Evolutionary conservation across 2,888 invertebrate species (phyloP).

Genomic region (Acutogordius australiensis): DNA sequence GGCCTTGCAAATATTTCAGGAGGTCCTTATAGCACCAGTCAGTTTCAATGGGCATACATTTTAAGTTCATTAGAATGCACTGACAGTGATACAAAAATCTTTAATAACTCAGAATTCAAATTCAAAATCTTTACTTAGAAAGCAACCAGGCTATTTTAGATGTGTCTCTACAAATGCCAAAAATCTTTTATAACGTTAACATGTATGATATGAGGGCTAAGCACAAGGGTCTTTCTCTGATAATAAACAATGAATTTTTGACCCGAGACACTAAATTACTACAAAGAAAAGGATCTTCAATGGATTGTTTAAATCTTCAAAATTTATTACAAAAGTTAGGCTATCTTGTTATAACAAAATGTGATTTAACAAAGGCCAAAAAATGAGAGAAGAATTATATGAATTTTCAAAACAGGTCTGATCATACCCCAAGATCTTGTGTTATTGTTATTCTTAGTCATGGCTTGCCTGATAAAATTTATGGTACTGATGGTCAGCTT

Average conservation of each 20-base stretch:
- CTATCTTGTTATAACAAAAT: conserved; percentile 17
- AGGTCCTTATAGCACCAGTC: background rate
- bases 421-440: background rate
- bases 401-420: background rate
- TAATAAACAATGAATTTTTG: conserved; percentile 20
- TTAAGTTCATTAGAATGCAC: background rate
- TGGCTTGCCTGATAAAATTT: background rate
- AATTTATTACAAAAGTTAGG: conserved; percentile 18
- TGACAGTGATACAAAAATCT: background rate
- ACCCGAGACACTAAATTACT: background rate
- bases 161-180: background rate
- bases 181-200: conserved; percentile 13
- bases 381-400: background rate
- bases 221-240: conserved; percentile 19
- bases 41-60: background rate
- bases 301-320: conserved; percentile 17
- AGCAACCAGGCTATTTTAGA: background rate
- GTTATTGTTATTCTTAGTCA: background rate
- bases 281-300: conserved; percentile 17
- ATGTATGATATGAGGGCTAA: conserved; percentile 18
- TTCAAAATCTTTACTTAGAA: background rate
- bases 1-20: background rate
- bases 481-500: conserved; percentile 5
- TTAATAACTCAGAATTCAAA: background rate
- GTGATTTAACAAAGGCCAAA: conserved; percentile 17